phyloP scores from a whole-genome alignment of 2,113 vertebrate genomes.

The Platycercus adscitus region DNA sequence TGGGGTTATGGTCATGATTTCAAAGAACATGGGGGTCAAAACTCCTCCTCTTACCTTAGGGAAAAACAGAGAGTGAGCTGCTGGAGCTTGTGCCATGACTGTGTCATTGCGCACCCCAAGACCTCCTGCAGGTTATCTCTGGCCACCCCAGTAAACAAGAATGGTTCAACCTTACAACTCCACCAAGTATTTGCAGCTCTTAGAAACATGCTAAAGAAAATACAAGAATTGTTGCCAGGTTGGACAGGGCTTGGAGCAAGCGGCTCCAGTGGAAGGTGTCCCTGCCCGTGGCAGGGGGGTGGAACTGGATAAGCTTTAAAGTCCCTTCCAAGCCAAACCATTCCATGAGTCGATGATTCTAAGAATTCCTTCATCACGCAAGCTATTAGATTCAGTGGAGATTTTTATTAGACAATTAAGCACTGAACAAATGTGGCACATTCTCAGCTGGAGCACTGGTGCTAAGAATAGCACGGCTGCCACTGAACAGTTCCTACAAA shows the following conservation, averaged over 20 bases:
- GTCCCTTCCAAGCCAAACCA: neutral
- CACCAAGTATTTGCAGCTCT: neutral
- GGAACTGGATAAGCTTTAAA: neutral
- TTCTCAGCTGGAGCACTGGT: conserved; percentile 28
- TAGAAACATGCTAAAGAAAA: neutral
- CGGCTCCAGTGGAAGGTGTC: neutral
- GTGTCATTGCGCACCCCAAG: neutral
- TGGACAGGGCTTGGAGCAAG: neutral
- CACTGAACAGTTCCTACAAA: neutral
- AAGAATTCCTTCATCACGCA: conserved; percentile 24
- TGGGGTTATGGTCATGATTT: neutral
- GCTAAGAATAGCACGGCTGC: conserved; percentile 68
- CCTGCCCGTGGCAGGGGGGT: neutral
- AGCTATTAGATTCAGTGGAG: conserved; percentile 45
- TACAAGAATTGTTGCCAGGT: neutral
- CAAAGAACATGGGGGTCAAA: neutral
- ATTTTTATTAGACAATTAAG: conserved; percentile 73
- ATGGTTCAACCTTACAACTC: neutral
- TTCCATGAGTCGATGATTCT: neutral
- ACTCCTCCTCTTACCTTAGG: neutral
- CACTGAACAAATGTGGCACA: conserved; percentile 67
- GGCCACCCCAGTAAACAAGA: neutral
- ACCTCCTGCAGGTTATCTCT: neutral
- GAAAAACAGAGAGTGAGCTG: neutral
- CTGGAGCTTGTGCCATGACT: neutral